Evolutionary conservation across 1,140 invertebrate species (phyloP).

Genomic region (Drosophila mauritiana): DNA sequence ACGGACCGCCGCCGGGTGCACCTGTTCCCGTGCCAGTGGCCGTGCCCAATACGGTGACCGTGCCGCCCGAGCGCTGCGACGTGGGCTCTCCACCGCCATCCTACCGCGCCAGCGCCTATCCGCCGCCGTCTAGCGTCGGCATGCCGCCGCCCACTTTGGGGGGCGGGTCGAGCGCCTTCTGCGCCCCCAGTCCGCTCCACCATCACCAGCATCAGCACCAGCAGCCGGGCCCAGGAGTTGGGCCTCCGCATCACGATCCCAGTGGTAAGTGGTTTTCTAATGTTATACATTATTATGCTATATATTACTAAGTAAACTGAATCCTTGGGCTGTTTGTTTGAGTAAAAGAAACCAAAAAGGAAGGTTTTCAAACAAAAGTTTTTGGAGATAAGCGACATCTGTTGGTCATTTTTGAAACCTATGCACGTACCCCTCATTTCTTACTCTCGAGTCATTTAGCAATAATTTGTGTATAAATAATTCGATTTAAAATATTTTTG

Average conservation of each 20-base stretch:
- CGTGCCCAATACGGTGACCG: conserved; percentile 16
- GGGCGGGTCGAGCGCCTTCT: conserved; percentile 77
- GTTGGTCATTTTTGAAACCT: no score
- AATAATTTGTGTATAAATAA: no score
- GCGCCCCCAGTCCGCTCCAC: conserved; percentile 74
- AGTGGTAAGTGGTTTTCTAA: conserved; percentile 64
- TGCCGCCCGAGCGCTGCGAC: conserved; percentile 69
- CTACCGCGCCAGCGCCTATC: conserved; percentile 72
- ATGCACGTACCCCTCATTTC: no score
- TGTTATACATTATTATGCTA: not conserved
- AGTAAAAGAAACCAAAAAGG: no score
- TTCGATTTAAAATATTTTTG: no score
- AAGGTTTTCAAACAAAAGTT: no score
- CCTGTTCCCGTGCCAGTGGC: conserved; percentile 35
- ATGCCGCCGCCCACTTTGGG: conserved; percentile 63
- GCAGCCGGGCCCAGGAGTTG: conserved; percentile 40
- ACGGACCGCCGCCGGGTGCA: conserved; percentile 52
- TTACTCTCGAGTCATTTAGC: no score
- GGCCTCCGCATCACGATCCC: conserved; percentile 73
- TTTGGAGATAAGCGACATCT: no score
- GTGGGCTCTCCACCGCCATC: conserved; percentile 78
- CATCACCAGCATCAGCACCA: conserved; percentile 73
- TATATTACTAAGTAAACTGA: no score
- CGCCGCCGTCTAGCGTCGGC: conserved; percentile 47
- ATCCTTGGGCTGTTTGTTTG: no score